Conservation (phyloP, 2,888 invertebrate species). For the Epsilonema sp. region DNA sequence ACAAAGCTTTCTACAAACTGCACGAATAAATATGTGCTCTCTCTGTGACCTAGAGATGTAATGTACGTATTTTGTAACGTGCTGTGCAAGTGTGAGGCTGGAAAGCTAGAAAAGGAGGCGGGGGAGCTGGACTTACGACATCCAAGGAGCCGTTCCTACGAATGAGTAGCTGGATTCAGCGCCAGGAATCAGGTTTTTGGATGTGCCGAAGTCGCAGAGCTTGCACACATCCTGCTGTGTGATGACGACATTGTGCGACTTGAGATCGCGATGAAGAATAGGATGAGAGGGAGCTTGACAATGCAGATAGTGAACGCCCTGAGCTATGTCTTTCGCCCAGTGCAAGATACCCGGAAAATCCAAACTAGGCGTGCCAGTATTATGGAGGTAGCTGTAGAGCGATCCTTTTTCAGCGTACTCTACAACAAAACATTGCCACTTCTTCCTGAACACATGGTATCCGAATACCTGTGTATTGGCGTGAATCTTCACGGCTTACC, state of each 20-base stretch:
- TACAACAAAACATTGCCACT: constrained; percentile 12
- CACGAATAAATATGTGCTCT: not conserved
- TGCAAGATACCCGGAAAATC: constrained; percentile 26
- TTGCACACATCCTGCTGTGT: constrained; percentile 14
- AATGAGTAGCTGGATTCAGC: constrained; percentile 32
- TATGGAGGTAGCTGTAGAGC: constrained; percentile 26
- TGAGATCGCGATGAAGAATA: constrained; percentile 31
- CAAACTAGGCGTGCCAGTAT: constrained; percentile 16
- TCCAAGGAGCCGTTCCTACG: constrained; percentile 35
- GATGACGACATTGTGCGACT: constrained; percentile 30
- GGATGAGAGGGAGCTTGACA: not conserved
- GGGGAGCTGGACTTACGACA: constrained; percentile 14
- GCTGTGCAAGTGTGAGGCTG: no score
- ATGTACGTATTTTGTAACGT: no score
- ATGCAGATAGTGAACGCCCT: constrained; percentile 12
- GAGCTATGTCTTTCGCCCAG: constrained; percentile 25
- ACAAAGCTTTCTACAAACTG: not conserved
- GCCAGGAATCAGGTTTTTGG: constrained; percentile 27
- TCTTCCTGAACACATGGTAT: not conserved
- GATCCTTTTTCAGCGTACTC: constrained; percentile 30
- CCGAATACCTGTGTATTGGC: not conserved
- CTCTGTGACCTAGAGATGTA: no score
- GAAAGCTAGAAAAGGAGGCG: not conserved
- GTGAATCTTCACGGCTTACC: constrained; percentile 16
- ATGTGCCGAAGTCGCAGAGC: constrained; percentile 36